A percentile compares a stretch with the other conserved stretches of the same genome.
phyloP scores from a whole-genome alignment of 1,140 invertebrate species.

The Bombus cullumanus region DNA sequence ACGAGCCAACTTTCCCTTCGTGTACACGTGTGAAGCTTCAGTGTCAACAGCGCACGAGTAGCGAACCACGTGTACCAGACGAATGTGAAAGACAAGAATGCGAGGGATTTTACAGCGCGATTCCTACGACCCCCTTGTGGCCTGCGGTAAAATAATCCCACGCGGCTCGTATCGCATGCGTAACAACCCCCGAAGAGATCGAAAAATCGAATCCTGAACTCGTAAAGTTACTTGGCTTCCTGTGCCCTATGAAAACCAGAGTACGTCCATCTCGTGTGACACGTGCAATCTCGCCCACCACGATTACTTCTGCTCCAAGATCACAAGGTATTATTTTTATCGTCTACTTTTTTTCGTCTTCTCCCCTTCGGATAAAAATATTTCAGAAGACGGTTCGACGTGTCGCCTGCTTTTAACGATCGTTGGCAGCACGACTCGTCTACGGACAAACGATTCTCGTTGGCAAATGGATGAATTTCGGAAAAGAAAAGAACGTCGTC shows the following conservation, averaged over 20 bases:
- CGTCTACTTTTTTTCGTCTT: too few species aligned
- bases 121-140: slow-evolving; percentile 20
- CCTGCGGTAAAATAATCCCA: slow-evolving; percentile 61
- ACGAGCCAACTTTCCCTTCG: not conserved
- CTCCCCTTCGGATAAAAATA: not conserved
- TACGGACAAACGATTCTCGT: not conserved
- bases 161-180: slow-evolving; percentile 35
- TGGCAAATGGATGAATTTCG: not conserved
- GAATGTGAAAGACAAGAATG: slow-evolving; percentile 44
- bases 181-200: slow-evolving; percentile 50
- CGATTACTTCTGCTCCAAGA: not conserved
- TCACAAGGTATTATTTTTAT: not conserved
- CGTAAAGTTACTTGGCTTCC: slow-evolving; percentile 54
- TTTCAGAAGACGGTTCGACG: not conserved
- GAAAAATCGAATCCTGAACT: slow-evolving; percentile 54
- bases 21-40: slow-evolving; percentile 8
- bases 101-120: slow-evolving; percentile 33
- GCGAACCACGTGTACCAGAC: not conserved
- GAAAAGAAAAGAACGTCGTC: not conserved
- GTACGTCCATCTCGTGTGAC: slow-evolving; percentile 21
- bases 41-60: slow-evolving; percentile 6
- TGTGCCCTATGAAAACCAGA: not conserved
- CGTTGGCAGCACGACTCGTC: too few species aligned
- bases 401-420: not conserved
- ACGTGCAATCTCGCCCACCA: not conserved